Percentiles rank a stretch among this genome's conserved stretches.
These are phyloP conservation scores for Polyommatus icarus DNA, from an alignment of 2,888 invertebrate genomes.

Conservation along the genomic window DNA sequence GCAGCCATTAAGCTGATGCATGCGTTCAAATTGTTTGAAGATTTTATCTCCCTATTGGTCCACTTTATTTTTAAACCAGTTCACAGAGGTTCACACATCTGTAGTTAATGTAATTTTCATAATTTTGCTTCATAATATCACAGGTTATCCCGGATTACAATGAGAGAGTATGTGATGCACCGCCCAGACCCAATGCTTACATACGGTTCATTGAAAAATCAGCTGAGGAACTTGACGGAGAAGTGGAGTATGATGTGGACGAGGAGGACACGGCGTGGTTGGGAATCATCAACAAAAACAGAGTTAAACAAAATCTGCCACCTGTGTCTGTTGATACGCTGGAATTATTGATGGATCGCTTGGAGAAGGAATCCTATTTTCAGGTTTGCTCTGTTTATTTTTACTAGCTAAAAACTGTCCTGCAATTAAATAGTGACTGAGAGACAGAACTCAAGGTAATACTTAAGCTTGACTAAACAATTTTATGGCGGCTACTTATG, in stretches of 20 bases:
- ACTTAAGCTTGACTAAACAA: too few relatives aligned
- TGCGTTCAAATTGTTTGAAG: too few relatives aligned
- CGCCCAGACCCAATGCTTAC: slow-evolving; percentile 91
- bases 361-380: slow-evolving; percentile 98
- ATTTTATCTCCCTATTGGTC: too few relatives aligned
- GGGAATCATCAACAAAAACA: slow-evolving; percentile 90
- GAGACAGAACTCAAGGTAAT: too few relatives aligned
- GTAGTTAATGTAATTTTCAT: too few relatives aligned
- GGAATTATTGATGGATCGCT: slow-evolving; percentile 97
- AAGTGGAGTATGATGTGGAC: slow-evolving; percentile 97
- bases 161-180: slow-evolving; percentile 88
- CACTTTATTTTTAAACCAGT: too few relatives aligned
- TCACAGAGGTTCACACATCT: too few relatives aligned
- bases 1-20: too few relatives aligned
- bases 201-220: slow-evolving; percentile 97
- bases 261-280: slow-evolving; percentile 99
- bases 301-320: slow-evolving; percentile 85
- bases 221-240: slow-evolving; percentile 95
- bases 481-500: too few relatives aligned
- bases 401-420: too few relatives aligned
- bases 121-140: slow-evolving; percentile 13
- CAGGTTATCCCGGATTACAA: slow-evolving; percentile 86
- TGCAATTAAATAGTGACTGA: too few relatives aligned
- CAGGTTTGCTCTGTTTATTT: slow-evolving; percentile 75
- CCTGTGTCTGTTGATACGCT: slow-evolving; percentile 93